phyloP scores from a whole-genome alignment of 2,113 vertebrate species.

The Pithys albifrons region DNA sequence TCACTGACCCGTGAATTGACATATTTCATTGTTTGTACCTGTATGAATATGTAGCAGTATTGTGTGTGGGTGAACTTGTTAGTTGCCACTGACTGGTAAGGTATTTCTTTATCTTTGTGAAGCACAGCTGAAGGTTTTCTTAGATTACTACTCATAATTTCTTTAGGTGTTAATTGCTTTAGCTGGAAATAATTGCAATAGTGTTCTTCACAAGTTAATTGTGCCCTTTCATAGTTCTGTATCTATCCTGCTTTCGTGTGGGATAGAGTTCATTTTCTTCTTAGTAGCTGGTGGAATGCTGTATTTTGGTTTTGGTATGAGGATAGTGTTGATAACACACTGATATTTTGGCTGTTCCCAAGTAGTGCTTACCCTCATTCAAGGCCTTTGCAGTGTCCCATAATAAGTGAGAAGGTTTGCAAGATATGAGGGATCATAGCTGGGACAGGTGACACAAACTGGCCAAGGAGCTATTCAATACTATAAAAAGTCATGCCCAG shows the following conservation, averaged over 20 bases:
- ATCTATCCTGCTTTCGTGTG: background rate
- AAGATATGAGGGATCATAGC: background rate
- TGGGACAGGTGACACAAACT: background rate
- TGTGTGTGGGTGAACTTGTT: background rate
- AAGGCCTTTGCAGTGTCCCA: background rate
- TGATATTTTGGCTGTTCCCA: background rate
- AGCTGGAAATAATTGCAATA: background rate
- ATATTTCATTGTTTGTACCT: background rate
- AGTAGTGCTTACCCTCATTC: background rate
- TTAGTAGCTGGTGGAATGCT: background rate
- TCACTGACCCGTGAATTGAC: background rate
- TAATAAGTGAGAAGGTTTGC: background rate
- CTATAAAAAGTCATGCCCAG: background rate
- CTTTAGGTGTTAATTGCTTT: background rate
- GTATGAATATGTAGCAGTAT: background rate
- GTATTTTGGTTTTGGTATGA: background rate
- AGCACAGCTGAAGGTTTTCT: background rate
- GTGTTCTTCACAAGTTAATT: background rate
- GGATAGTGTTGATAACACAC: background rate
- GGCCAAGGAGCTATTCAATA: background rate
- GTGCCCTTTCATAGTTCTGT: background rate
- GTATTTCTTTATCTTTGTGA: background rate
- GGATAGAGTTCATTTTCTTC: background rate
- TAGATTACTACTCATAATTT: background rate
- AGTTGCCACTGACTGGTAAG: background rate